A percentile compares a stretch with the other conserved stretches of the same genome.
Conservation (phyloP, 2,797 vertebrate genomes). For the Acropternis orthonyx region DNA sequence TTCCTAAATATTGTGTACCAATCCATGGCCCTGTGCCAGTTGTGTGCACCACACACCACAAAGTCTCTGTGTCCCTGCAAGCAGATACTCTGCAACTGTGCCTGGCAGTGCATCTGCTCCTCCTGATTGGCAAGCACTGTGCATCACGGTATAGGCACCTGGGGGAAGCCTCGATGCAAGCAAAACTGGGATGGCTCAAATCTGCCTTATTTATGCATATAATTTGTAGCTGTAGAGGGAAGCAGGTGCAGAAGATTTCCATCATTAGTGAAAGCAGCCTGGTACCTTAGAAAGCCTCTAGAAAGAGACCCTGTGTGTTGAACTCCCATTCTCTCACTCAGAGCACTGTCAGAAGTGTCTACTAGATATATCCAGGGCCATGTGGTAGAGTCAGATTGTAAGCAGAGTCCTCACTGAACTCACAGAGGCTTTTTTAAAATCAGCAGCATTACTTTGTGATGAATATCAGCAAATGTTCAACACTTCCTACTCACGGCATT, state of each 20-base stretch:
- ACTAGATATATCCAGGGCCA: background rate
- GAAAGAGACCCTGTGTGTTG: background rate
- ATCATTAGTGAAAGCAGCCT: background rate
- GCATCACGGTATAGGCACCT: background rate
- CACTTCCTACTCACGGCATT: background rate
- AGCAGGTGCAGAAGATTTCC: background rate
- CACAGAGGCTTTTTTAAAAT: background rate
- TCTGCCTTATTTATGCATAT: background rate
- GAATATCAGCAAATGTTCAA: background rate
- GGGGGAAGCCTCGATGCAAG: background rate
- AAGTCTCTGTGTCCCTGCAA: background rate
- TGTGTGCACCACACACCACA: background rate
- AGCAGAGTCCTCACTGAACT: background rate
- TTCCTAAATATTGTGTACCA: background rate
- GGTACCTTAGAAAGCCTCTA: background rate
- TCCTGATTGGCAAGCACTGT: background rate
- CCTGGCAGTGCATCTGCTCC: background rate
- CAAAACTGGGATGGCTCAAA: background rate
- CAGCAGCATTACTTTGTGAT: background rate
- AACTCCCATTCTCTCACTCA: background rate
- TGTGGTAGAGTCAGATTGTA: background rate
- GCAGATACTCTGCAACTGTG: background rate
- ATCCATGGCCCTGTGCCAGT: background rate
- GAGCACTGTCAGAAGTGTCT: background rate
- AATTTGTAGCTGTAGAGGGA: background rate